Base-by-base conservation (phyloP, 1,140 invertebrate species). In the Centruroides vittatus region DNA sequence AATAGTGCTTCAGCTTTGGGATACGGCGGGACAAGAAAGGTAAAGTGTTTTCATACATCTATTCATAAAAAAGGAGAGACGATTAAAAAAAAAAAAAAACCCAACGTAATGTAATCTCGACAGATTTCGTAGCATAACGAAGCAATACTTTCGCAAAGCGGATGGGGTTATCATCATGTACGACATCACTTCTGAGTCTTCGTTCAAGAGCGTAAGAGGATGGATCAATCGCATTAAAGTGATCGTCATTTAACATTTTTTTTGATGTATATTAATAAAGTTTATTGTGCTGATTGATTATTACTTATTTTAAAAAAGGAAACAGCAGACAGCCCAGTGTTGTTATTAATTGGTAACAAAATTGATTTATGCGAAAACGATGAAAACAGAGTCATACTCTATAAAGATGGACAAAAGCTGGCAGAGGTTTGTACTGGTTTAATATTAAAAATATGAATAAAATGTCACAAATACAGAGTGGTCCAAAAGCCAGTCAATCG, bases 151-250 rank as follows among this genome's bases (percentile, higher is more conserved):
- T 70, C 71, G 80, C 5, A 81, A 80, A 69, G 78, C 80, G 11
- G 80, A 82, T 68, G 79, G 78, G n/a, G 78, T 81, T 10, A 70
- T 81, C 47, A 64, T 81, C 46, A 77, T 81, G 72, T 81, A 81
- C 70, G 80, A 81, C 66, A 74, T 81, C 9, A 80, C 78, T 11
- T 74, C 73, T 1, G 78, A 81, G 64, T 64, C 69, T 34, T 78
- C 78, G 2, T 81, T 79, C 64, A 71, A 73, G 9, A 79, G 77
- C 70, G 74, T 81, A 10, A 66, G 78, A 36, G 75, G 75, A 62
- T 81, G 80, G 80, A 76, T 81, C 62, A 66, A 69, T 36, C 75
- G 73, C 63, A 74, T 80, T 4, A 65, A 75, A 70, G 75, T 77
- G 41, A 49, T 53, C 5, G 8, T 41, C 41, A 41, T 8, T 41